Base-by-base conservation (phyloP, 2,888 invertebrate genomes). In the Biston betularia region DNA sequence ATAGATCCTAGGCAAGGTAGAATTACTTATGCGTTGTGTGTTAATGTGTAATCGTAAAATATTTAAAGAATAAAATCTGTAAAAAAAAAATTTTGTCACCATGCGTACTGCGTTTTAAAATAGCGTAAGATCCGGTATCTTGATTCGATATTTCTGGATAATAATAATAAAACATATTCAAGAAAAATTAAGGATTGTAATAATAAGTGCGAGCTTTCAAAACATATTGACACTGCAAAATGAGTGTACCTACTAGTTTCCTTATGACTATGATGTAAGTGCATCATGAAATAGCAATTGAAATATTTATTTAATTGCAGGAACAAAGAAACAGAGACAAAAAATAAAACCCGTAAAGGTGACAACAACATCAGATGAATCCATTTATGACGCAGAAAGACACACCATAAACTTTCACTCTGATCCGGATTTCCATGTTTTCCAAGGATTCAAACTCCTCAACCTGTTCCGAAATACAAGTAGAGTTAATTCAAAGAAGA, bases 371-470 rank as follows among this genome's bases (percentile, higher is more conserved):
- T 77, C 82, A 8, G 82, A 81, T 11, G 83, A 87, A 60, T 65
- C 69, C 6, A 63, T 72, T 33, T 78, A 79, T 48, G 75, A 83
- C 52, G 76, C 81, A 7, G 86, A 86, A 73, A 88, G 85, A 61
- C 85, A 87, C 66, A 86, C 87, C 1, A 82, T 92, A 33, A 88
- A 77, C 67, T 92, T 87, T 58, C 87, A 88, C 54, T 86, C 92
- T 0, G 87, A 87, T 50, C 93, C 92, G 48, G 85, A 92, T 74
- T 93, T 92, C 61, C 86, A 90, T 74, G 88, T 90, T 5, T 72
- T 93, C 46, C 84, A 90, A 79, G 89, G 89, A 34, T 93, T 91
- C 71, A 93, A 92, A 79, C 83, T 93, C 1, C 77, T 89, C 33
- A 90, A 92, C 75, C 81, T 92, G 66, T 77, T 81, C 42, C 79